Percentiles rank a stretch among this genome's conserved stretches.
Conservation (phyloP, 2,888 invertebrate species). For the Beris morrisii region DNA sequence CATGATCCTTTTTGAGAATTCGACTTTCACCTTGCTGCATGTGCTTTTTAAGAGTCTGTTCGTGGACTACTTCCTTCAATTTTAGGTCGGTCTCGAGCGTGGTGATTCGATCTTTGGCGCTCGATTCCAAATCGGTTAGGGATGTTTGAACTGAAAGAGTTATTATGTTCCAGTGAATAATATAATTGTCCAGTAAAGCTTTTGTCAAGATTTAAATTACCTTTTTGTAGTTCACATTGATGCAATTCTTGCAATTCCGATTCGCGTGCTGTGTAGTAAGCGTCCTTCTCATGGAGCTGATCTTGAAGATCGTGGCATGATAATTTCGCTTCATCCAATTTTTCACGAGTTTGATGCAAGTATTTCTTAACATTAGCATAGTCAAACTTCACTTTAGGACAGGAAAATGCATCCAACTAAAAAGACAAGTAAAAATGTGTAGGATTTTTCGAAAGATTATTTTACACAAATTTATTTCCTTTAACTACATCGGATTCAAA, state of each 20-base stretch:
- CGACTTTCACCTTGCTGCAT: conserved; percentile 47
- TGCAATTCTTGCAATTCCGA: conserved; percentile 50
- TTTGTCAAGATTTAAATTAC: conserved; percentile 41
- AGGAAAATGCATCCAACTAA: conserved; percentile 53
- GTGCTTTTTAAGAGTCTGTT: conserved; percentile 46
- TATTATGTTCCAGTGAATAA: neutral
- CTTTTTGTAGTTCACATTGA: conserved; percentile 52
- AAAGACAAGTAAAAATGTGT: conserved; percentile 37
- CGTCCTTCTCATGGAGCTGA: conserved; percentile 50
- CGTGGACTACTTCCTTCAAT: conserved; percentile 47
- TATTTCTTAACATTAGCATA: conserved; percentile 45
- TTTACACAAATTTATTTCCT: no score
- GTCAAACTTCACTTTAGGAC: conserved; percentile 47
- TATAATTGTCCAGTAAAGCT: neutral
- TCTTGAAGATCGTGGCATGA: conserved; percentile 50
- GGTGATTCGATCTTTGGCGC: conserved; percentile 48
- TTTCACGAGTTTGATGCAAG: conserved; percentile 46
- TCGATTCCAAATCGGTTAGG: conserved; percentile 53
- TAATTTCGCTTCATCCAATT: conserved; percentile 49
- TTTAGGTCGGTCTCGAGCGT: conserved; percentile 48
- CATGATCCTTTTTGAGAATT: conserved; percentile 47
- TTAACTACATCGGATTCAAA: neutral
- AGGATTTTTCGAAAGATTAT: neutral
- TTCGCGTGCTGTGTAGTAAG: conserved; percentile 48
- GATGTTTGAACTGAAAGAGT: conserved; percentile 60